Conservation (phyloP, 2,113 vertebrate species). For the Megaceryle maxima region DNA sequence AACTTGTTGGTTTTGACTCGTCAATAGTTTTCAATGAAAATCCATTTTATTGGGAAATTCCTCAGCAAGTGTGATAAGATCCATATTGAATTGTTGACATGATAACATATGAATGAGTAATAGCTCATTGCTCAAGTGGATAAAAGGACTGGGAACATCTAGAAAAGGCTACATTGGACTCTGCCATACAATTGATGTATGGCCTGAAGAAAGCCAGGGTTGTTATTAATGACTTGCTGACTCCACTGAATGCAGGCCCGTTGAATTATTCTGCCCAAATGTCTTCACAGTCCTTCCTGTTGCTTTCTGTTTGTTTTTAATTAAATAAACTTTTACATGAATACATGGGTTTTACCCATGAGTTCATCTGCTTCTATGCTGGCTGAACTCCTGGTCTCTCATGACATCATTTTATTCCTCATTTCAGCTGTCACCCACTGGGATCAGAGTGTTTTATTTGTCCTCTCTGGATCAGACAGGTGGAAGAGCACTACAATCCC, state of each 20-base stretch:
- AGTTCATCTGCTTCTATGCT: not conserved
- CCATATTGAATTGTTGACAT: not conserved
- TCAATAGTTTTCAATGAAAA: not conserved
- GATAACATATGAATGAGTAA: not conserved
- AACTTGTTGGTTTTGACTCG: not conserved
- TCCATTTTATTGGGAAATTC: not conserved
- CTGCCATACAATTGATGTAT: not conserved
- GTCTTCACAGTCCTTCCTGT: not conserved
- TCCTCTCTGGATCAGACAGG: not conserved
- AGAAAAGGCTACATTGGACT: not conserved
- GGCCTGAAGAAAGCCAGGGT: not conserved
- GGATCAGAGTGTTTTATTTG: not conserved
- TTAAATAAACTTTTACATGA: not conserved
- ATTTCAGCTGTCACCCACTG: not conserved
- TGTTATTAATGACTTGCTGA: not conserved
- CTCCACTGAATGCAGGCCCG: not conserved
- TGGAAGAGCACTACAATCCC: not conserved
- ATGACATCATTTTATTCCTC: not conserved
- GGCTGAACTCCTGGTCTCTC: not conserved
- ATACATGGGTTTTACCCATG: not conserved
- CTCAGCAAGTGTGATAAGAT: not conserved
- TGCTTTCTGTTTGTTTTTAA: not conserved
- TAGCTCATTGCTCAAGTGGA: not conserved
- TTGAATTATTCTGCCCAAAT: not conserved
- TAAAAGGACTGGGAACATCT: not conserved